Conservation (phyloP, 2,113 vertebrate species). For the Plectropomus leopardus region DNA sequence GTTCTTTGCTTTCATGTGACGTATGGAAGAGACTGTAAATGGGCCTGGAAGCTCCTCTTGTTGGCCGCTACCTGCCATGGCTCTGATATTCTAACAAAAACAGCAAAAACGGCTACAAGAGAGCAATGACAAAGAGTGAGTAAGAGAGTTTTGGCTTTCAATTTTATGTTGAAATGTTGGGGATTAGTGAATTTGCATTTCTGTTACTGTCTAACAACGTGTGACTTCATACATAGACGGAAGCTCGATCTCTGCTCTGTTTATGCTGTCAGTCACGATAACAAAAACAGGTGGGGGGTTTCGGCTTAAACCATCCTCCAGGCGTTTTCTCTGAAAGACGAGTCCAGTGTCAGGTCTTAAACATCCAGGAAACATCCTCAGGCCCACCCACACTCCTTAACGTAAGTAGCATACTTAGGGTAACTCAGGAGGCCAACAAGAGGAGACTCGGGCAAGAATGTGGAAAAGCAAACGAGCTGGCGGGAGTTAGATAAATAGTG, state of each 20-base stretch:
- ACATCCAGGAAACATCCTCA: neutral
- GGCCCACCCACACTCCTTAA: neutral
- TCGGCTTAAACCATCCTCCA: neutral
- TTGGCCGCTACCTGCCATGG: slow-evolving; percentile 40
- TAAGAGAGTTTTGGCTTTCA: neutral
- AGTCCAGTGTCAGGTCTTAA: slow-evolving; percentile 2
- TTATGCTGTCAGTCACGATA: slow-evolving; percentile 19
- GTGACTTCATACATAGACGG: too few species aligned
- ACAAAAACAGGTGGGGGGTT: slow-evolving; percentile 1
- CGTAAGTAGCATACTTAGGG: neutral
- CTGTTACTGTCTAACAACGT: neutral
- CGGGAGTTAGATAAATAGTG: slow-evolving; percentile 18
- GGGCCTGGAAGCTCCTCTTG: slow-evolving; percentile 52
- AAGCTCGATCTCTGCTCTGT: too few species aligned
- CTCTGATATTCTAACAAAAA: slow-evolving; percentile 11
- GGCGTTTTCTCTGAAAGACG: slow-evolving; percentile 7
- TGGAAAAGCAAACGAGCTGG: neutral
- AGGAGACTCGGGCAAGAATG: slow-evolving; percentile 24
- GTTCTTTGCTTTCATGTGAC: slow-evolving; percentile 73
- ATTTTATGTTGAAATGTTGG: neutral
- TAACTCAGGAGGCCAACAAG: slow-evolving; percentile 36
- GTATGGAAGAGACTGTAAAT: slow-evolving; percentile 35
- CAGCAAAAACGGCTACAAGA: slow-evolving; percentile 8
- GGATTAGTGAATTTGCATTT: neutral
- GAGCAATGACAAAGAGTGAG: neutral